Conservation (phyloP, 1,140 invertebrate species). For the Scaptomyza hsui region DNA sequence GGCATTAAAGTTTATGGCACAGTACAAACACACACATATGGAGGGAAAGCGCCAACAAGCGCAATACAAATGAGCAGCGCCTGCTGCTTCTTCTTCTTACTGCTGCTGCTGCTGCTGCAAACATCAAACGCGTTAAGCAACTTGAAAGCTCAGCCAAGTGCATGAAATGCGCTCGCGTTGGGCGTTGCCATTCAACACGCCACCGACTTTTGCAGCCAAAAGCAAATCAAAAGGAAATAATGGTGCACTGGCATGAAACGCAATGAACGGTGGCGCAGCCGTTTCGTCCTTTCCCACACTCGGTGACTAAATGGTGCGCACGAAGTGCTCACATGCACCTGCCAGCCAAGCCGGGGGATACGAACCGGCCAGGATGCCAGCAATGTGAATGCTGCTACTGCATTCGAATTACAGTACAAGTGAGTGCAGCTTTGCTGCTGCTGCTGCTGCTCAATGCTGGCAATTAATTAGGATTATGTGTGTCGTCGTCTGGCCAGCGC, state of each 20-base stretch:
- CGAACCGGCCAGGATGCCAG: constrained; percentile 13
- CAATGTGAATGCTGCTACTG: constrained; percentile 41
- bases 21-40: background rate
- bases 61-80: constrained; percentile 23
- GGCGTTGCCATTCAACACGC: constrained; percentile 61
- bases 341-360: constrained; percentile 39
- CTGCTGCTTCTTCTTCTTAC: constrained; percentile 23
- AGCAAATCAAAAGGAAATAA: constrained; percentile 81
- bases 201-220: constrained; percentile 74
- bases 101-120: constrained; percentile 46
- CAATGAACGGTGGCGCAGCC: constrained; percentile 14
- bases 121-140: constrained; percentile 79
- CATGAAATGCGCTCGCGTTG: constrained; percentile 61
- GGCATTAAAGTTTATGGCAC: constrained; percentile 63
- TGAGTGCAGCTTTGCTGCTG: constrained; percentile 26
- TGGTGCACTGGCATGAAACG: constrained; percentile 60
- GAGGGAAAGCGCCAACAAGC: background rate
- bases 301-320: constrained; percentile 68
- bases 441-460: constrained; percentile 51
- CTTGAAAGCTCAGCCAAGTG: constrained; percentile 77
- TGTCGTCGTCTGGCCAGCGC: constrained; percentile 60
- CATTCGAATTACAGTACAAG: constrained; percentile 37
- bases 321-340: constrained; percentile 77
- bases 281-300: constrained; percentile 31
- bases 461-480: constrained; percentile 79